Percentiles rank a stretch among this genome's conserved stretches.
These are phyloP conservation scores for Cerastis rubricosa DNA, from an alignment of 2,888 invertebrate species.

Conservation along the genomic window DNA sequence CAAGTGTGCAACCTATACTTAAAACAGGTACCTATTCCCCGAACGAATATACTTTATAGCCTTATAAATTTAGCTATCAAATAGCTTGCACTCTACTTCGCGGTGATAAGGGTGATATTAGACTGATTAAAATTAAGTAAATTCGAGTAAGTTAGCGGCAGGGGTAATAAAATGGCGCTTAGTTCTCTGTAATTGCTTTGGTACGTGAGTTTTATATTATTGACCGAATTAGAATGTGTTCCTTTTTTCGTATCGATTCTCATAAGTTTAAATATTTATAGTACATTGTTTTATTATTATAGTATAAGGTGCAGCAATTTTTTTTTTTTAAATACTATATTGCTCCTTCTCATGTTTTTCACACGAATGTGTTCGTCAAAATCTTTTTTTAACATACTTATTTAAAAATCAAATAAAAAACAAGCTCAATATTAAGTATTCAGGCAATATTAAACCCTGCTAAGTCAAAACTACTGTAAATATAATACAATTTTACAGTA, in stretches of 20 bases:
- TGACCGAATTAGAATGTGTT: conserved; percentile 65
- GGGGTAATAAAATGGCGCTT: conserved; percentile 75
- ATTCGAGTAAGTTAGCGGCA: conserved; percentile 67
- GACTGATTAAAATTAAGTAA: conserved; percentile 58
- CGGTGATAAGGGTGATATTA: conserved; percentile 47
- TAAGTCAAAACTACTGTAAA: neutral
- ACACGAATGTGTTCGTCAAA: neutral
- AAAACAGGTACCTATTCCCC: conserved; percentile 64
- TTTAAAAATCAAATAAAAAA: too few species aligned
- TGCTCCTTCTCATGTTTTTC: neutral
- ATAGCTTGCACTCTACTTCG: conserved; percentile 31
- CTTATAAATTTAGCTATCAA: conserved; percentile 58
- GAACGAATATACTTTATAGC: conserved; percentile 69
- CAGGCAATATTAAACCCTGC: neutral
- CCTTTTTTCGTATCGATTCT: conserved; percentile 45
- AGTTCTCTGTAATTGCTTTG: conserved; percentile 72
- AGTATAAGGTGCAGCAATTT: neutral
- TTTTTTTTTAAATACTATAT: neutral
- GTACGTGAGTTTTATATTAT: conserved; percentile 73
- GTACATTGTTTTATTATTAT: neutral
- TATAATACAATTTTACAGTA: neutral
- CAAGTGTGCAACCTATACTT: conserved; percentile 69
- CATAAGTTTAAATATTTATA: conserved; percentile 30
- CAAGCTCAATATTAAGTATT: neutral
- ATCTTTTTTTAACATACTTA: neutral